Evolutionary conservation across 2,888 invertebrate genomes (phyloP), one percentile per base, ranked within the genome.

Genomic region (Notodonta dromedarius): DNA sequence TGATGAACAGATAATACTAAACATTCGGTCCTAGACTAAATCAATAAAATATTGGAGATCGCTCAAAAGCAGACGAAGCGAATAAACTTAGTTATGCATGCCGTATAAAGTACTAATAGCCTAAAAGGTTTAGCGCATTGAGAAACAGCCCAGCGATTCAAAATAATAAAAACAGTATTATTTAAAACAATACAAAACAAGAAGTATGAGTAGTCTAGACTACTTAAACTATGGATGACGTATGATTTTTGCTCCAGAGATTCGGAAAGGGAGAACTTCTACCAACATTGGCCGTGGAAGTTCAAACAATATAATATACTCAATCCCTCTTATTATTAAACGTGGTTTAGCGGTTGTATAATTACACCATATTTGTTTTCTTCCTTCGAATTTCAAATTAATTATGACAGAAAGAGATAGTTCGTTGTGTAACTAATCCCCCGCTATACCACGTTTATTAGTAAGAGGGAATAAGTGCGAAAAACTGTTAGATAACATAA

Each of bases 11-110:
- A 35, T 5, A 35, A 35, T 7, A 35, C 0, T 7, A 35, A 35
- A 35, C 35, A 7, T 42, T 42, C 11, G 12, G 9, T 42, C 11
- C 12, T 6, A 48, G 48, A 50, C 7, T 50, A 16, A 50, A 50
- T 16, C 9, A 7, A 52, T 52, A 52, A 32, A 52, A 52, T 52
- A 52, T 52, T 32, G 52, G 7, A 14, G 50, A 52, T 52, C 32
- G 32, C 32, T 32, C 12, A 24, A 32, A 12, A 32, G 32, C 32
- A 52, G 52, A 12, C 32, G 24, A 32, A 32, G 9, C 2, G 9
- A 51, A 24, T 24, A 51, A 51, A 51, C n/a, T 24, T 24, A 8
- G 24, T 16, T 5, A 16, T 4, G 7, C 2, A 13, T 14, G n/a
- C 12, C 4, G 24, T 24, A 14, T 11, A 11, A 48, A 48, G 14